A percentile compares a stretch with the other conserved stretches of the same genome.
phyloP scores from a whole-genome alignment of 2,113 vertebrate genomes.

The Tyto alba region DNA sequence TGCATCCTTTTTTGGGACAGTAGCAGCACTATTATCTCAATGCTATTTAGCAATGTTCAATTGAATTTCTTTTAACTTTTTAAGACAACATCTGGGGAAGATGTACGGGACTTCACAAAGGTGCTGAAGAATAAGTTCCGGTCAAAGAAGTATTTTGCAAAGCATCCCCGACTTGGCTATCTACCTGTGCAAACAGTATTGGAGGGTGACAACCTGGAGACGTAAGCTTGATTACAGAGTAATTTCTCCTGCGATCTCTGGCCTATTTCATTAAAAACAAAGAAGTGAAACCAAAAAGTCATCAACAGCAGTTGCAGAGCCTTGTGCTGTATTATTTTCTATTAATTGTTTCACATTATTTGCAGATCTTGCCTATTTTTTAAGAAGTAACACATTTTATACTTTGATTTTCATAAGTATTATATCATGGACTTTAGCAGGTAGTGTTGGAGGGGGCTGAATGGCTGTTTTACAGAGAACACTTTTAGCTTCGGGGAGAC shows the following conservation, averaged over 20 bases:
- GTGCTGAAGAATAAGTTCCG: slow-evolving; percentile 98
- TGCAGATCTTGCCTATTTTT: background rate
- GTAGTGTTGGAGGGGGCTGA: background rate
- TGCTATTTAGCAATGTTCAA: background rate
- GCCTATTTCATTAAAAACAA: background rate
- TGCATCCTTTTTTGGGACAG: background rate
- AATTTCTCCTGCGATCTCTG: background rate
- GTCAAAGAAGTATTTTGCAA: slow-evolving; percentile 98
- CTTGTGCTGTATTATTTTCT: background rate
- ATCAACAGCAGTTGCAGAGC: background rate
- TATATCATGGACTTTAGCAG: background rate
- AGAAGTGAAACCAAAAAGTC: background rate
- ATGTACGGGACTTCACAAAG: slow-evolving; percentile 97
- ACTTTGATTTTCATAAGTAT: background rate
- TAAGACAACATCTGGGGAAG: slow-evolving; percentile 96
- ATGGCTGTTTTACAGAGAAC: background rate
- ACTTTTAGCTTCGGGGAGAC: background rate
- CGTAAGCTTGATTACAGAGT: slow-evolving; percentile 76
- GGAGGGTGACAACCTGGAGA: slow-evolving; percentile 96
- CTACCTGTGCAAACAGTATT: slow-evolving; percentile 96
- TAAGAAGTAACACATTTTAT: background rate
- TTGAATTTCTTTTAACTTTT: background rate
- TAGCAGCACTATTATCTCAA: background rate
- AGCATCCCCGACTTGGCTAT: slow-evolving; percentile 95
- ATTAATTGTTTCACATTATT: background rate